Base-by-base conservation (phyloP, 2,113 vertebrate genomes). In the Otis tarda region DNA sequence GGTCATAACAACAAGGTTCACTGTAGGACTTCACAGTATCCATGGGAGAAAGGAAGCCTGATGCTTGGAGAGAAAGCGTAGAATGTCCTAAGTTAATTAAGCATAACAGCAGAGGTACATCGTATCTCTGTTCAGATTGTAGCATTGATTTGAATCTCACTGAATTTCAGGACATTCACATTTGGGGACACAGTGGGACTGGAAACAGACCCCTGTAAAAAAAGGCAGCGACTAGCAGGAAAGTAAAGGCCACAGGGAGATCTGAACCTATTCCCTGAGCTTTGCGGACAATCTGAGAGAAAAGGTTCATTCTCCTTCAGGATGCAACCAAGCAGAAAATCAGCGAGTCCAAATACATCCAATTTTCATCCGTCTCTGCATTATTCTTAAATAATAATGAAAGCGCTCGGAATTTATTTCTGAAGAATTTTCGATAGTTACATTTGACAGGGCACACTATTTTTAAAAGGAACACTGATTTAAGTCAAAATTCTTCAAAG, bases 11-110 rank as follows among this genome's bases (percentile, higher is more conserved):
- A 77, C 35, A 64, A 90, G 63, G 52, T 35, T 85, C 87, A 90
- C 91, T 41, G 82, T 31, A 5, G 90, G 89, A 96, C 50, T 87
- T 95, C 89, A 85, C 94, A 82, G 78, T 24, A 91, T 89, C 95
- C 79, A 71, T 64, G 69, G 90, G 86, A 94, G 68, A 49, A 91
- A 96, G 94, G 83, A 89, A 93, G 94, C 55, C 53, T 75, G 83
- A 89, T 83, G 63, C 82, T 68, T 80, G 75, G 57, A 73, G 75
- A 88, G 83, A 73, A 74, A 91, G 86, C 52, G 56, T 43, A 19
- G n/a, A 39, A 87, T 83, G 74, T 68, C 71, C 90, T 37, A 12
- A 43, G 77, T 78, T 90, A 94, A 89, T 80, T 91, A 78, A 82
- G 52, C 60, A 6, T 68, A 95, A 81, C 67, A 90, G 83, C 41